Conservation (phyloP, 2,888 invertebrate genomes). For the Athrips mouffetella region DNA sequence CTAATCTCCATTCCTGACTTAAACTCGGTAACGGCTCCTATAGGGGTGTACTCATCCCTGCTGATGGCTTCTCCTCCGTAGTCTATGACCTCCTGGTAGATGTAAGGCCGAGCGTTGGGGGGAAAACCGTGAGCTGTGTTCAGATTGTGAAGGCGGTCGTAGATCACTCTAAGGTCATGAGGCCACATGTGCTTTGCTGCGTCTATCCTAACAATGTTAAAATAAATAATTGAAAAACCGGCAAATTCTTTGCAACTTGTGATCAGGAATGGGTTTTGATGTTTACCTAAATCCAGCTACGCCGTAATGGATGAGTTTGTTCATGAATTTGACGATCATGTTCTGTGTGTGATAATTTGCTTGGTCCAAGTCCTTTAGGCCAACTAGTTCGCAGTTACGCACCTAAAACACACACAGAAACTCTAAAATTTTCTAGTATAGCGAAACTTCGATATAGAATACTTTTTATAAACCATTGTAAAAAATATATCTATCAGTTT, state of each 20-base stretch:
- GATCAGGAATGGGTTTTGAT: background rate
- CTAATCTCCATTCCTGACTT: constrained; percentile 69
- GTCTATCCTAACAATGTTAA: constrained; percentile 85
- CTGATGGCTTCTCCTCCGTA: constrained; percentile 74
- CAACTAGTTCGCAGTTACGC: constrained; percentile 86
- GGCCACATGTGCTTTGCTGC: constrained; percentile 91
- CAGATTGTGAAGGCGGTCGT: constrained; percentile 78
- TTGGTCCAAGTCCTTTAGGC: constrained; percentile 89
- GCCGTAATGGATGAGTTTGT: constrained; percentile 81
- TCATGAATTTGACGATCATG: constrained; percentile 82
- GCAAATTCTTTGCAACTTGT: too few species aligned
- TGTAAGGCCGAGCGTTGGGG: constrained; percentile 80
- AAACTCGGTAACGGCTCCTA: constrained; percentile 84
- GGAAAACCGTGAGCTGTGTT: constrained; percentile 81
- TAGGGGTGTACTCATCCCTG: constrained; percentile 72
- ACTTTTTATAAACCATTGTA: too few species aligned
- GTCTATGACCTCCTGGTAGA: constrained; percentile 88
- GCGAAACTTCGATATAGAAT: too few species aligned
- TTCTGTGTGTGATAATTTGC: constrained; percentile 80
- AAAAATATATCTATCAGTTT: too few species aligned
- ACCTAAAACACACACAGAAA: too few species aligned
- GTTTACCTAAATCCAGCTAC: constrained; percentile 86
- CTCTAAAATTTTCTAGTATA: too few species aligned
- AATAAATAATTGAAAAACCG: too few species aligned
- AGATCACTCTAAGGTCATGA: constrained; percentile 82